Percentiles rank a stretch among this genome's conserved stretches.
phyloP scores from a whole-genome alignment of 1,140 invertebrate species.

The Triops cancriformis region DNA sequence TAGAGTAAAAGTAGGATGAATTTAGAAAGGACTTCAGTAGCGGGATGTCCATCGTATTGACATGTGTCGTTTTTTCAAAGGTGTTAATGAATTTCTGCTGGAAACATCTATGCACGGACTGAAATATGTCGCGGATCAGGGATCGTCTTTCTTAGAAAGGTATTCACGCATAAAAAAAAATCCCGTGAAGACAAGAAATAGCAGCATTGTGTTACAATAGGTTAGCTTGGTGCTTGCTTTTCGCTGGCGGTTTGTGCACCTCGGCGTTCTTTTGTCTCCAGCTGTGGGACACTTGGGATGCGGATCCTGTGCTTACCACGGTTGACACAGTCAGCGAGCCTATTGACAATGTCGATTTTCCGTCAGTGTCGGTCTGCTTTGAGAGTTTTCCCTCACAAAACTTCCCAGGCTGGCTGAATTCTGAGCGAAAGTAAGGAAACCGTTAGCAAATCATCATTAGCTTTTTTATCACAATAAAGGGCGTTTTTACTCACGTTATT shows the following conservation, averaged over 20 bases:
- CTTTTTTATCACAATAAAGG: not conserved
- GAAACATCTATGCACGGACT: not conserved
- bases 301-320: not conserved
- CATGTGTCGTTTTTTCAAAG: not conserved
- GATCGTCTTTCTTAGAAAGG: not conserved
- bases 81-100: not conserved
- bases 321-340: not conserved
- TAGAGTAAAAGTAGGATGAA: not conserved
- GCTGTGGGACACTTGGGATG: not conserved
- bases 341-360: not conserved
- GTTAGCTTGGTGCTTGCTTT: not conserved
- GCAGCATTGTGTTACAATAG: not conserved
- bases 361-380: not conserved
- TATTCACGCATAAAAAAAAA: not conserved
- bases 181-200: not conserved
- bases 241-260: not conserved
- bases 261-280: not conserved
- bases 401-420: not conserved
- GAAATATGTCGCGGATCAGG: not conserved
- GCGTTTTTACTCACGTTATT: not conserved
- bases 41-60: not conserved
- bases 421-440: not conserved
- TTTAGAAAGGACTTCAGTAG: not conserved
- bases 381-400: not conserved
- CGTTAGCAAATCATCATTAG: not conserved